phyloP scores from a whole-genome alignment of 2,888 invertebrate species.

The Timema cristinae region DNA sequence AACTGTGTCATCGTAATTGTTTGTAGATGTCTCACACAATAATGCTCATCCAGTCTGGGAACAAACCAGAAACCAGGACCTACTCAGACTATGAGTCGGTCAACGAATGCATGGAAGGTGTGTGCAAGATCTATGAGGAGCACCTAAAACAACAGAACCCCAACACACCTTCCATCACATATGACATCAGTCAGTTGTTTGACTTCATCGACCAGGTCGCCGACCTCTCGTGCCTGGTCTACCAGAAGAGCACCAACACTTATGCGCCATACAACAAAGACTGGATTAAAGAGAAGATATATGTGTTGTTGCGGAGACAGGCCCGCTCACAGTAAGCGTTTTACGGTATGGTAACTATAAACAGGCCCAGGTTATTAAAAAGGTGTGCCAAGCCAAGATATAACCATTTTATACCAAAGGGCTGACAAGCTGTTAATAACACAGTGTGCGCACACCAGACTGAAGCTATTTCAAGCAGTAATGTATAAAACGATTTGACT shows the following conservation, averaged over 20 bases:
- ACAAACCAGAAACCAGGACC: constrained; percentile 91
- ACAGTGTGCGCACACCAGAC: too few species aligned
- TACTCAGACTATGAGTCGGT: constrained; percentile 98
- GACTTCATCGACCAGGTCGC: constrained; percentile 96
- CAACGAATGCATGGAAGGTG: constrained; percentile 97
- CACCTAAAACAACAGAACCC: constrained; percentile 95
- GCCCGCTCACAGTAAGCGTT: constrained; percentile 51
- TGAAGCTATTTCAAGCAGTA: too few species aligned
- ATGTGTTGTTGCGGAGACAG: constrained; percentile 81
- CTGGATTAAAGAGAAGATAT: constrained; percentile 99
- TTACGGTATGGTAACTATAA: too few species aligned
- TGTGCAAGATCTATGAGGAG: constrained; percentile 99
- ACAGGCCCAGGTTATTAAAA: too few species aligned
- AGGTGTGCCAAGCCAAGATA: too few species aligned
- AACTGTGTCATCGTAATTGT: not conserved
- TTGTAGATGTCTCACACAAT: constrained; percentile 82
- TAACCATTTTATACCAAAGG: too few species aligned
- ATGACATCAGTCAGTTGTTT: constrained; percentile 96
- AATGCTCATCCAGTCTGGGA: constrained; percentile 89
- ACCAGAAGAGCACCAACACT: constrained; percentile 90
- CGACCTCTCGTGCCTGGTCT: constrained; percentile 91
- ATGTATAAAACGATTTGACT: too few species aligned
- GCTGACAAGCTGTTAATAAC: too few species aligned
- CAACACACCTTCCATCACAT: constrained; percentile 93
- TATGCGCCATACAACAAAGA: constrained; percentile 99